Evolutionary conservation across 1,140 invertebrate species (phyloP), one percentile per base, ranked within the genome.

Genomic region (Bicyclus anynana): DNA sequence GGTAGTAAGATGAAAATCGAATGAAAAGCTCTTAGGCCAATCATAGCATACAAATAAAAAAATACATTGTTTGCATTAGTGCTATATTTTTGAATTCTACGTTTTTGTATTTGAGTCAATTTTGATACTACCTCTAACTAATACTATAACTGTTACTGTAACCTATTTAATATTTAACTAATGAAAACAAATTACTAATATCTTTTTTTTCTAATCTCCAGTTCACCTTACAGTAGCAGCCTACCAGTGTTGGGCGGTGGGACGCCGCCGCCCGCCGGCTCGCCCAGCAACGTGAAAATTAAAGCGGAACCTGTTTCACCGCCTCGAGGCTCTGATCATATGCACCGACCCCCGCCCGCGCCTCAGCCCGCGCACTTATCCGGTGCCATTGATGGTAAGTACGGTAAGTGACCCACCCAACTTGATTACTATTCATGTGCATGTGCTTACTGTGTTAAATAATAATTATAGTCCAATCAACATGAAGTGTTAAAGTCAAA

Each of bases 291-390:
- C 59, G 93, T 98, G 50, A 96, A 96, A 88, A 97, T 98, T 77
- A 98, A 98, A 89, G 96, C 95, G 69, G 97, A 98, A 86, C 97
- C 97, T 12, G 96, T 97, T 75, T 97, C 96, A 69, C 97, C 97
- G 54, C 96, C 97, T 3, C 89, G 94, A 37, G 80, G 77, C 14
- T 80, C 82, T 2, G 86, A 89, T 37, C 80, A 84, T 64, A 37
- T 86, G 53, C 84, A 87, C 63, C 88, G 94, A 69, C 79, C 79
- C 52, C 89, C 74, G 13, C 78, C 79, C 53, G 89, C 89, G 62
- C 90, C 84, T 49, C 84, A 85, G 56, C 84, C 90, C 75, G 80
- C 90, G 5, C 86, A 88, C 35, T 74, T 91, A 51, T 81, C 91
- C 54, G 83, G 87, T 69, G 83, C 79, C 46, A 82, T 84, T 65